Percentiles rank a stretch among this genome's conserved stretches.
These are phyloP conservation scores for Tauraco erythrolophus DNA, from an alignment of 2,113 vertebrate species.

Conservation along the genomic window DNA sequence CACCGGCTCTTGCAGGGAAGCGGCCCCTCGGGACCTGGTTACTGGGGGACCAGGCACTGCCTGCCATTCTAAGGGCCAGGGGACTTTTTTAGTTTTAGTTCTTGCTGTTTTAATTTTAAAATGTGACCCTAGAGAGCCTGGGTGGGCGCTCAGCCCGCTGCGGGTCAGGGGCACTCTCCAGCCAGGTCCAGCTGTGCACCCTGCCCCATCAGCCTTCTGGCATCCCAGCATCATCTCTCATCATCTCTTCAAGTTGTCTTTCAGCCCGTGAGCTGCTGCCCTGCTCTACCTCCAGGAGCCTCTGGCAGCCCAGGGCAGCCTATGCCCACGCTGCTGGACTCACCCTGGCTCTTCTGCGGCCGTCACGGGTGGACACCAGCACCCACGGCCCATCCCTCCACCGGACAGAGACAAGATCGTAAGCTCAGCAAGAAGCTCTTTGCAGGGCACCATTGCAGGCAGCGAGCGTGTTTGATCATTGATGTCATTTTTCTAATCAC, in stretches of 20 bases:
- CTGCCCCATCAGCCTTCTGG: not conserved
- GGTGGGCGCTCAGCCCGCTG: not conserved
- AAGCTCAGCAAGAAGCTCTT: not conserved
- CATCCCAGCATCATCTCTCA: not conserved
- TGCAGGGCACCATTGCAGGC: not conserved
- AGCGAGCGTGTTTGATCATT: not conserved
- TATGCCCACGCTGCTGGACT: rapidly evolving
- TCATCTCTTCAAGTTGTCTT: not conserved
- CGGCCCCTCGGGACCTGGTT: not conserved
- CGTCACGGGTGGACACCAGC: not conserved
- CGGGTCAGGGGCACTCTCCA: not conserved
- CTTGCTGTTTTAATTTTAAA: not conserved
- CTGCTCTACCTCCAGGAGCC: not conserved
- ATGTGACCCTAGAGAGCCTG: not conserved
- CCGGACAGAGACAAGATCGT: rapidly evolving
- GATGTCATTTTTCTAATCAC: not conserved
- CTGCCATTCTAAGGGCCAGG: not conserved
- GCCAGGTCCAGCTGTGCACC: not conserved
- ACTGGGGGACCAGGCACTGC: rapidly evolving
- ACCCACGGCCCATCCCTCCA: not conserved
- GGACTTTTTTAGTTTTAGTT: not conserved
- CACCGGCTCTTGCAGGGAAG: rapidly evolving
- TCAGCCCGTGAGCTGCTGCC: not conserved
- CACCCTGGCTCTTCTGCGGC: not conserved
- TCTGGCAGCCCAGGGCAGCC: not conserved